A percentile compares a stretch with the other conserved stretches of the same genome.
Evolutionary conservation across 2,113 vertebrate genomes (phyloP).

Genomic region (Callospermophilus lateralis): DNA sequence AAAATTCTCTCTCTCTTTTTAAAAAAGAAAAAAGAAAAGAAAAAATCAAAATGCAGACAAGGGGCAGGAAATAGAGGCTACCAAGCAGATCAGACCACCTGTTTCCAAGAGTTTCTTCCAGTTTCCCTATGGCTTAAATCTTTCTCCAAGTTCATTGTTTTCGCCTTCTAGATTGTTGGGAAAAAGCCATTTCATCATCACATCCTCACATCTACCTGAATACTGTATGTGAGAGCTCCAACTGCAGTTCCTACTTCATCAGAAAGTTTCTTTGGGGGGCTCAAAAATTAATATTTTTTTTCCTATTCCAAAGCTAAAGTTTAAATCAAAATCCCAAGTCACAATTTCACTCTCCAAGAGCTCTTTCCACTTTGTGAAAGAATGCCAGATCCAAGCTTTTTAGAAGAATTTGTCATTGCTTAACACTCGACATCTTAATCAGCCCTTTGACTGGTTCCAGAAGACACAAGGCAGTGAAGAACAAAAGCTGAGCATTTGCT

Average conservation of each 20-base stretch:
- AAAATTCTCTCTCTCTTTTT: too few species aligned
- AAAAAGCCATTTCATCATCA: not conserved
- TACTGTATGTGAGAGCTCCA: not conserved
- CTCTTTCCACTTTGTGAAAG: not conserved
- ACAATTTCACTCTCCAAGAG: not conserved
- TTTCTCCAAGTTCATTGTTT: not conserved
- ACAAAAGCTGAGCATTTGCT: not conserved
- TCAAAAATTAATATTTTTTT: not conserved
- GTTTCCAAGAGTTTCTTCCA: not conserved
- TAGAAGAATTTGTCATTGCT: not conserved
- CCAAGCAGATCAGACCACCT: not conserved
- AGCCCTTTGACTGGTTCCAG: not conserved
- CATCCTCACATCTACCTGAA: not conserved
- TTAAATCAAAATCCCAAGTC: not conserved
- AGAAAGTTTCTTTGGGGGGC: not conserved
- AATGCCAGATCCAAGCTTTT: not conserved
- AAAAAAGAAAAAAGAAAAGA: not conserved
- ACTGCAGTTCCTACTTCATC: not conserved
- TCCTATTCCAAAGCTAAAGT: not conserved
- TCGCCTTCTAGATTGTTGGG: not conserved
- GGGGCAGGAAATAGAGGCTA: not conserved
- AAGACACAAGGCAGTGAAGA: not conserved
- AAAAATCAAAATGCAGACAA: not conserved
- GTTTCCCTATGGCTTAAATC: not conserved
- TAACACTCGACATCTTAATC: not conserved